Evolutionary conservation across 2,888 invertebrate species (phyloP), one percentile per base, ranked within the genome.

Genomic region (Tetramorium bicarinatum): DNA sequence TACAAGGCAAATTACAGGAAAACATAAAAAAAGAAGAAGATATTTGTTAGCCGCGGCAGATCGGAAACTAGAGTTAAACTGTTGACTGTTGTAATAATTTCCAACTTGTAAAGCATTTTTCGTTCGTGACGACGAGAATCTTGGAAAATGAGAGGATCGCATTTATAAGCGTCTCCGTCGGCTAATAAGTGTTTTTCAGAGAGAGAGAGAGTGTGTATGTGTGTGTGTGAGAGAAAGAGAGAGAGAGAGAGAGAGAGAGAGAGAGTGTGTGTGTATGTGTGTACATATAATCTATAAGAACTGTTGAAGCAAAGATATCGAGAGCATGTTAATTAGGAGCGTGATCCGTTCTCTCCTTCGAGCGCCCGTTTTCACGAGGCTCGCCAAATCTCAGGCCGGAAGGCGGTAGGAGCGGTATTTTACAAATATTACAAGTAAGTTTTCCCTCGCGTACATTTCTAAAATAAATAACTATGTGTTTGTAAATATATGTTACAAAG

Each of bases 381-480:
- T 71, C 79, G 79, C 79, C 79, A 79, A 71, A 79, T 71, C 79
- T 79, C 79, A 79, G 79, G 71, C 71, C 47, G 79, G 56, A 52
- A 79, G 54, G 41, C 44, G 79, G 44, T 11, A 15, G 29, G n/a
- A 15, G 62, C 56, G 71, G 47, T 59, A 79, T 71, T 79, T 79
- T 79, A 79, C 79, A 79, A 56, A 79, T 71, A 79, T 29, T 71
- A 71, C 59, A 44, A 71, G 79, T 79, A 79, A 79, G 79, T 71
- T 79, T 71, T 44, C 79, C 79, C 79, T 79, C 79, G 79, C 79
- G 79, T 79, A 79, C 79, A 79, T 71, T 79, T 79, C 79, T 79
- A 79, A 79, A 79, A 79, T 79, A 71, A 71, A 71, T 79, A 79
- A 79, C 21, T 79, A 79, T 71, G 79, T 79, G 79, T 79, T 79